Conservation (phyloP, 2,113 vertebrate genomes). For the Taxidea taxus region DNA sequence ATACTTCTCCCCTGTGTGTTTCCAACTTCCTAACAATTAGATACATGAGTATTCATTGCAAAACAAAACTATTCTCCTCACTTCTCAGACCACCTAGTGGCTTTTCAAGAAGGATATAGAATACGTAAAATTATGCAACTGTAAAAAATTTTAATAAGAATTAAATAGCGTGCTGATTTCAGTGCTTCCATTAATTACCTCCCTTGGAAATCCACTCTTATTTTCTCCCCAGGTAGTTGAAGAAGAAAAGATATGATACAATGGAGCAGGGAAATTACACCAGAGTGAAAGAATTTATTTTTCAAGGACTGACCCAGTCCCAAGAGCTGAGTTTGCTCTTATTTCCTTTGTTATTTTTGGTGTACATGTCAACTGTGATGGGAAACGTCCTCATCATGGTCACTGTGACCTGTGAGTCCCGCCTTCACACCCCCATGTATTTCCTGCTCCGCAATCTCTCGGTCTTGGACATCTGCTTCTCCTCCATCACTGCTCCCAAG, state of each 20-base stretch:
- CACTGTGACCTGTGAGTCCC: background rate
- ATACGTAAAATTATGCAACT: background rate
- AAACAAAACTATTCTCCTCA: background rate
- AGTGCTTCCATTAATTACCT: background rate
- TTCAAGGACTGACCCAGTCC: constrained; percentile 49
- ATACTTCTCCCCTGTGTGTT: background rate
- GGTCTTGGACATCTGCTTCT: constrained; percentile 20
- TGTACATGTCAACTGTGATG: background rate
- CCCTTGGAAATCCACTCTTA: background rate
- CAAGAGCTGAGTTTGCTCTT: background rate
- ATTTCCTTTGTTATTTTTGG: background rate
- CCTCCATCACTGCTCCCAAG: constrained; percentile 46
- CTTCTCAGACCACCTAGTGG: background rate
- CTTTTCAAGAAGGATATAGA: background rate
- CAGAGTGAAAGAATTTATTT: constrained; percentile 28
- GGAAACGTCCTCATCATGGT: constrained; percentile 44
- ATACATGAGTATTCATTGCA: background rate
- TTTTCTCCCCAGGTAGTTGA: background rate
- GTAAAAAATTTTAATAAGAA: background rate
- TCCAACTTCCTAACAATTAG: background rate
- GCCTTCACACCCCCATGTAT: constrained; percentile 59
- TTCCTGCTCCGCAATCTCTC: constrained; percentile 56
- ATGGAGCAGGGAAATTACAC: constrained; percentile 23
- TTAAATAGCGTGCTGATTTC: background rate
- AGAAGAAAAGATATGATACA: background rate